These are phyloP conservation scores for Metridium senile DNA, from an alignment of 92 coral and sea anemone genomes.

Conservation along the genomic window DNA sequence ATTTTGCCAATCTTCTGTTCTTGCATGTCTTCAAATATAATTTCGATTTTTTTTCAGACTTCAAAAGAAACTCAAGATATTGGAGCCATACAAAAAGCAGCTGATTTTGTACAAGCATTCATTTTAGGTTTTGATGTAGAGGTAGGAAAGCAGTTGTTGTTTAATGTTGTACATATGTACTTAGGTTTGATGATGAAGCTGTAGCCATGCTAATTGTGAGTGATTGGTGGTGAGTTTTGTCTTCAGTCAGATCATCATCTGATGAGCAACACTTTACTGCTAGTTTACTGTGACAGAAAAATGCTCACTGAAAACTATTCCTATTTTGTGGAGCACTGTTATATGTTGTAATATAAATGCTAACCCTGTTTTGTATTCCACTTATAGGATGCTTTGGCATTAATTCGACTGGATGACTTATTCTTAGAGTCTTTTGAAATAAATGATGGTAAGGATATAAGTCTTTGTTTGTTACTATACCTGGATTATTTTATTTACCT, in stretches of 20 bases:
- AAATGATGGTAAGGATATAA: constrained; percentile 88
- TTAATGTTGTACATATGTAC: neutral
- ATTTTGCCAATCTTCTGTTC: too few species aligned
- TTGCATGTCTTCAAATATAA: too few species aligned
- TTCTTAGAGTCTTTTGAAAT: constrained; percentile 95
- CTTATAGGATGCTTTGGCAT: constrained; percentile 87
- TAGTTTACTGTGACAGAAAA: constrained; percentile 88
- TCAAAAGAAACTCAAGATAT: constrained; percentile 93
- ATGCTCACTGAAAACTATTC: constrained; percentile 88
- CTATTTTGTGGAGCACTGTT: too few species aligned
- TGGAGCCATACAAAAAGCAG: constrained; percentile 98
- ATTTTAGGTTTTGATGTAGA: constrained; percentile 94
- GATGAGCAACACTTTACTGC: constrained; percentile 55
- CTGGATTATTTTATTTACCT: too few species aligned
- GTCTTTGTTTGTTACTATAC: too few species aligned
- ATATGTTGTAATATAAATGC: neutral
- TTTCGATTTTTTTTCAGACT: constrained; percentile 43
- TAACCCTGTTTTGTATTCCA: neutral
- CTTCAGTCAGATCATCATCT: constrained; percentile 69
- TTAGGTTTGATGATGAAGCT: constrained; percentile 69
- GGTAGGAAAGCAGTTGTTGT: too few species aligned
- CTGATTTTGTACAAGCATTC: constrained; percentile 96
- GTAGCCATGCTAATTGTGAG: constrained; percentile 99
- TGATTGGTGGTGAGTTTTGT: constrained; percentile 55
- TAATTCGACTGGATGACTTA: constrained; percentile 91